Conservation (phyloP, 2,797 vertebrate species). For the Rhinophrynus dorsalis region DNA sequence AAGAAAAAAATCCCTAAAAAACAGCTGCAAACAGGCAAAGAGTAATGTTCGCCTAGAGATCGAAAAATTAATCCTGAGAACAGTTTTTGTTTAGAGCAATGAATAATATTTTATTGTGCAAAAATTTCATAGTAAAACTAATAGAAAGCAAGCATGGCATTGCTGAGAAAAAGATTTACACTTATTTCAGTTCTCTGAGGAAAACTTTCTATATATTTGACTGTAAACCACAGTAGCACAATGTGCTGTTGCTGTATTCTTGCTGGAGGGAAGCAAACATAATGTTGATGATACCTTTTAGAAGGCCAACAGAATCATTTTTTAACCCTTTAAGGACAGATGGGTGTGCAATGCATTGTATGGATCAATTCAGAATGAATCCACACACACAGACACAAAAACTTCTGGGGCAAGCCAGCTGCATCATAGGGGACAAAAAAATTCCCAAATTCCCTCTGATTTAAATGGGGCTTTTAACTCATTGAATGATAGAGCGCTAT, state of each 20-base stretch:
- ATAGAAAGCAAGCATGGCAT: neutral
- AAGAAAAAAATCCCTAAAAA: no score
- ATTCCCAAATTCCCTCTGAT: no score
- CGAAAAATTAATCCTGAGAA: neutral
- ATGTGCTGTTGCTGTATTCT: neutral
- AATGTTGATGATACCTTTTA: no score
- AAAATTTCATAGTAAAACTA: neutral
- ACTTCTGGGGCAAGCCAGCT: no score
- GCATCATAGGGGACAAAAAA: no score
- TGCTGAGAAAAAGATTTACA: neutral
- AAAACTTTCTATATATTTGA: neutral
- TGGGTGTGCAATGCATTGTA: no score
- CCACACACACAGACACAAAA: no score
- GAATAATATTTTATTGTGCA: neutral
- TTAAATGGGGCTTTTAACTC: no score
- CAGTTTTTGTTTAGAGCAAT: neutral
- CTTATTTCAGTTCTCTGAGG: neutral
- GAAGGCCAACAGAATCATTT: no score
- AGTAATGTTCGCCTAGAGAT: neutral
- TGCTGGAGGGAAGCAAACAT: neutral
- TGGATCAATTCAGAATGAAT: no score
- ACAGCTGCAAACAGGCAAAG: neutral
- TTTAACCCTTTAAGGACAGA: no score
- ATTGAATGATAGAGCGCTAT: no score
- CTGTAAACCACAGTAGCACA: neutral